A percentile compares a stretch with the other conserved stretches of the same genome.
Conservation (phyloP, 30 jellyfish, hydroid and myxozoan species). For the Calvadosia cruxmelitensis region DNA sequence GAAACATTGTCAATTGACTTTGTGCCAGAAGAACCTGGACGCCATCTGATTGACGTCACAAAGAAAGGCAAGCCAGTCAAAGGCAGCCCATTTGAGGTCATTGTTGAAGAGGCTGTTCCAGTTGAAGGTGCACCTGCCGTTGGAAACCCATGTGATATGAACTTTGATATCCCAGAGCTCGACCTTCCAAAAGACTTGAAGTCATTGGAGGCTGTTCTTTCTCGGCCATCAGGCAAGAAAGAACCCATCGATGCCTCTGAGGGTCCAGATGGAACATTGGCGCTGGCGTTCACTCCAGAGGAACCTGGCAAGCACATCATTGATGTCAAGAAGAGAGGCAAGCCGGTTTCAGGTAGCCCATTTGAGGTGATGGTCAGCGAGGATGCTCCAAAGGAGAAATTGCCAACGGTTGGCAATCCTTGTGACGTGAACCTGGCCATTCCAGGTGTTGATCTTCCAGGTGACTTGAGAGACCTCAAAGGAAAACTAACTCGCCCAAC, state of each 20-base stretch:
- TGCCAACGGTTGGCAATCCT: constrained; percentile 34
- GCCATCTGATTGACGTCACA: constrained; percentile 55
- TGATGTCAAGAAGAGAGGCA: constrained; percentile 44
- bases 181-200: constrained; percentile 31
- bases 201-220: constrained; percentile 20
- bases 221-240: constrained; percentile 40
- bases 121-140: constrained; percentile 31
- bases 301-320: constrained; percentile 58
- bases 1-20: constrained; percentile 59
- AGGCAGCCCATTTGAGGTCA: constrained; percentile 69
- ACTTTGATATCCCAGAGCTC: constrained; percentile 27
- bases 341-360: constrained; percentile 79
- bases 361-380: constrained; percentile 60
- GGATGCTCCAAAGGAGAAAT: constrained; percentile 5
- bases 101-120: constrained; percentile 41
- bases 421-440: constrained; percentile 21
- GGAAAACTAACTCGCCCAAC: constrained; percentile 42
- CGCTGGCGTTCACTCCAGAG: constrained; percentile 49
- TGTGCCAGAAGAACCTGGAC: constrained; percentile 77
- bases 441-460: constrained; percentile 28
- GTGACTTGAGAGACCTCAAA: constrained; percentile 37
- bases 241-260: constrained; percentile 23
- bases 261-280: constrained; percentile 51
- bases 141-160: constrained; percentile 31
- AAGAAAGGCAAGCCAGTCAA: constrained; percentile 80